A percentile compares a stretch with the other conserved stretches of the same genome.
Conservation (phyloP, 2,797 vertebrate species). For the Sebastes matsubarae region DNA sequence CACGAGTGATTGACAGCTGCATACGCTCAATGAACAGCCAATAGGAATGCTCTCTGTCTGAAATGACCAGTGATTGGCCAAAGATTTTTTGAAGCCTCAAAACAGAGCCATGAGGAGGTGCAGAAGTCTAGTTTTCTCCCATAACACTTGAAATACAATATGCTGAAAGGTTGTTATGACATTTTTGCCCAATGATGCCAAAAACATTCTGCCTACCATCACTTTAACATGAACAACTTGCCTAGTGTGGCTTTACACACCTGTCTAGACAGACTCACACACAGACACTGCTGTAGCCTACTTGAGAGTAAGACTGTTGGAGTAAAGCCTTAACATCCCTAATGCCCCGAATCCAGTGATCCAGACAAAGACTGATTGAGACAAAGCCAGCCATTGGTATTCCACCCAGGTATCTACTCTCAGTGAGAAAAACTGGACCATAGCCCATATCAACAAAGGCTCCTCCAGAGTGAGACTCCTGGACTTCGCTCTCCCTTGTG, state of each 20-base stretch:
- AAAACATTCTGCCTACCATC: too few relatives aligned
- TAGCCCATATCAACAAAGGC: constrained; percentile 31
- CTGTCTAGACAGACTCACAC: constrained; percentile 17
- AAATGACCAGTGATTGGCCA: too few relatives aligned
- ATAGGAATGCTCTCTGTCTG: too few relatives aligned
- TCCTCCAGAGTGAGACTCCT: constrained; percentile 6
- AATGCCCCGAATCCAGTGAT: constrained; percentile 44
- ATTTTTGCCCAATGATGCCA: too few relatives aligned
- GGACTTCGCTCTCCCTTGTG: constrained; percentile 4
- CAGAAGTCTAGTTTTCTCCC: too few relatives aligned
- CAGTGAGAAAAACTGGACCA: constrained; percentile 40
- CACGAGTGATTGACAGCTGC: too few relatives aligned
- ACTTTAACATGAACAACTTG: background rate
- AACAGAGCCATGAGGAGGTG: too few relatives aligned
- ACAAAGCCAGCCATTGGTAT: constrained; percentile 70
- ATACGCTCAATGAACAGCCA: too few relatives aligned
- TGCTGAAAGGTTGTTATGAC: too few relatives aligned
- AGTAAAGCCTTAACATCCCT: constrained; percentile 40
- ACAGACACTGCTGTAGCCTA: background rate
- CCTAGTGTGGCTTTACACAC: background rate
- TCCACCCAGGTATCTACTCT: constrained; percentile 38
- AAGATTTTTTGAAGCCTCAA: too few relatives aligned
- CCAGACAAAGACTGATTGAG: constrained; percentile 25
- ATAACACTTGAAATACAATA: too few relatives aligned
- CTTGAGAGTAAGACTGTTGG: background rate